These are phyloP conservation scores for Glaucidium brasilianum DNA, from an alignment of 2,113 vertebrate genomes.

Conservation along the genomic window DNA sequence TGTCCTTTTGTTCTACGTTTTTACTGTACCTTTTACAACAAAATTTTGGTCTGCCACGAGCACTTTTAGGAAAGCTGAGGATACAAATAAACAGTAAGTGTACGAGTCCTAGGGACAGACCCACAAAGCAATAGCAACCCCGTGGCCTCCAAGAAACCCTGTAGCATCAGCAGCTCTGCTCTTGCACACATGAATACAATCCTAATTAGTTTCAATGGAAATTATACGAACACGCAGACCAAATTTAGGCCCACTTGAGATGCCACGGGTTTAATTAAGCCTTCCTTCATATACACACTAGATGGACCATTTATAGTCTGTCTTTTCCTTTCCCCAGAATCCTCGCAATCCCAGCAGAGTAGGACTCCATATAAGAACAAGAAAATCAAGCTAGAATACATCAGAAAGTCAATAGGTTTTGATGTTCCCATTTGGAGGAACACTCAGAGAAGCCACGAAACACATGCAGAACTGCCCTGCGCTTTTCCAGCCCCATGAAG, in stretches of 20 bases:
- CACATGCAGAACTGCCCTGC: background rate
- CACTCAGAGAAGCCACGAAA: background rate
- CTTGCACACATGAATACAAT: accelerated
- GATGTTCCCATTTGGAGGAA: background rate
- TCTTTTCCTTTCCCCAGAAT: background rate
- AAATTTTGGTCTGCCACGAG: background rate
- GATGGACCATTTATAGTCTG: background rate
- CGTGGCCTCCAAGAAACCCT: background rate
- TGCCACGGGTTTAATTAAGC: background rate
- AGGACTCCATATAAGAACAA: background rate
- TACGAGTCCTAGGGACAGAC: background rate
- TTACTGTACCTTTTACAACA: background rate
- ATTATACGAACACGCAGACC: background rate
- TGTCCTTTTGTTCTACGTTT: background rate
- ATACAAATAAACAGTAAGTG: background rate
- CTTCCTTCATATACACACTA: background rate
- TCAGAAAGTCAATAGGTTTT: background rate
- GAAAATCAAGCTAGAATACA: background rate
- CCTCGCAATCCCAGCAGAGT: background rate
- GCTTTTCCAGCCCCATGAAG: background rate
- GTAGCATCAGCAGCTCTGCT: background rate
- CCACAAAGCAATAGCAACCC: background rate
- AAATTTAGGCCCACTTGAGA: background rate
- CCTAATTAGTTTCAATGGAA: background rate
- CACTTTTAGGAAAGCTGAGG: background rate